phyloP scores from a whole-genome alignment of 2,888 invertebrate genomes.

The Meta bourneti region DNA sequence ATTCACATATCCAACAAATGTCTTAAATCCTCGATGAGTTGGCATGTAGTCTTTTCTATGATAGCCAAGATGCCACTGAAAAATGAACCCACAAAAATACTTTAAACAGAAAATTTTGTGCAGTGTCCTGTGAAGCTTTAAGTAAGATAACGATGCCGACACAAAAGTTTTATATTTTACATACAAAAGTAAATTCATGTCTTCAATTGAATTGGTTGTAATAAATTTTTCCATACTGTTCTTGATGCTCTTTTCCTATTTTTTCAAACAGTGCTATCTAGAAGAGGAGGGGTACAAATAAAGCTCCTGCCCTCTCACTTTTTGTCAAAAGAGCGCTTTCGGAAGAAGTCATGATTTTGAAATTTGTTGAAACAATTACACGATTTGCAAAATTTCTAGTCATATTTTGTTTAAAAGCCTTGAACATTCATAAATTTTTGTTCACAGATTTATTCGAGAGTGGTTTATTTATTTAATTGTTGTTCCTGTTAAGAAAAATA shows the following conservation, averaged over 20 bases:
- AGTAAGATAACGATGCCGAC: not conserved
- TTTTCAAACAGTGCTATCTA: too few relatives aligned
- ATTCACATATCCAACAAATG: conserved; percentile 92
- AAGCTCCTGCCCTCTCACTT: too few relatives aligned
- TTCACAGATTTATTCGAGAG: too few relatives aligned
- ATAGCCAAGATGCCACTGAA: conserved; percentile 89
- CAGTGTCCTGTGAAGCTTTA: not conserved
- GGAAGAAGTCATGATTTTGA: too few relatives aligned
- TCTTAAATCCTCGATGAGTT: conserved; percentile 88
- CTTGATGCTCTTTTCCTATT: not conserved
- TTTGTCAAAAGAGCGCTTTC: too few relatives aligned
- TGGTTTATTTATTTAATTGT: too few relatives aligned
- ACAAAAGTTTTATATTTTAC: not conserved
- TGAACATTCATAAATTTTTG: too few relatives aligned
- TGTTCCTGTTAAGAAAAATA: too few relatives aligned
- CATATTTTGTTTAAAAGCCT: too few relatives aligned
- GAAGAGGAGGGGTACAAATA: too few relatives aligned
- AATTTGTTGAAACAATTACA: too few relatives aligned
- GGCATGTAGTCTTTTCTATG: conserved; percentile 89
- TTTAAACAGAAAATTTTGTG: not conserved
- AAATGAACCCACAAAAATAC: not conserved
- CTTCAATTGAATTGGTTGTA: not conserved
- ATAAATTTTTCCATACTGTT: not conserved
- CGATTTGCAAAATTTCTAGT: too few relatives aligned
- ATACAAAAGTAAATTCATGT: not conserved